Percentiles rank a stretch among this genome's conserved stretches.
Conservation (phyloP, 2,888 invertebrate species). For the Euzophera pinguis region DNA sequence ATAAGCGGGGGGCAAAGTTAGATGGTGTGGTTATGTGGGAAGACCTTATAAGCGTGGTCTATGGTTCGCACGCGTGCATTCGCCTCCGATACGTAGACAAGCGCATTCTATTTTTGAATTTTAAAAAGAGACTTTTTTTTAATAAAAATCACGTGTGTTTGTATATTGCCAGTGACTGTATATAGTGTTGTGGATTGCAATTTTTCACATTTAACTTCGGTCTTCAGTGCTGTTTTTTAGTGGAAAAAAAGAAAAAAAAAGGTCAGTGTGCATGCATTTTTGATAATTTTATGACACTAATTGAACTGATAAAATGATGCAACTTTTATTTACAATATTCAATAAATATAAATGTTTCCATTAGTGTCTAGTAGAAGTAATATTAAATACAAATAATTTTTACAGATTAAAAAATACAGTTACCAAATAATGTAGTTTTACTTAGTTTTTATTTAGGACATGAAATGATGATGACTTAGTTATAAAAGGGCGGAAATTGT, state of each 20-base stretch:
- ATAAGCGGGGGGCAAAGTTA: conserved; percentile 29
- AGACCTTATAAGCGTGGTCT: conserved; percentile 57
- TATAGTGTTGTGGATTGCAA: conserved; percentile 30
- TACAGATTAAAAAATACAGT: too few relatives aligned
- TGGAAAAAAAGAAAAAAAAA: conserved; percentile 7
- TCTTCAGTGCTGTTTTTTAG: conserved; percentile 31
- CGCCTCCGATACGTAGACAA: conserved; percentile 30
- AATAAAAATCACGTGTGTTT: conserved; percentile 15
- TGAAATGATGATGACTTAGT: too few relatives aligned
- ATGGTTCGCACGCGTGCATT: conserved; percentile 55
- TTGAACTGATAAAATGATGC: too few relatives aligned
- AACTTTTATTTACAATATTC: too few relatives aligned
- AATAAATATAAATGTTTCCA: too few relatives aligned
- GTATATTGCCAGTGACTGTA: conserved; percentile 26
- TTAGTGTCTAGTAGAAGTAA: too few relatives aligned
- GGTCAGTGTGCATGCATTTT: conserved; percentile 3
- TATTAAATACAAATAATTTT: too few relatives aligned
- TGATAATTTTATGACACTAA: too few relatives aligned
- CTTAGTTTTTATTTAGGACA: too few relatives aligned
- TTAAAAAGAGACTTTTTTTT: conserved; percentile 16
- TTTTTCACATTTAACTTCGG: conserved; percentile 28
- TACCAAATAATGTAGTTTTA: too few relatives aligned
- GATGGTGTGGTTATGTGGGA: conserved; percentile 38
- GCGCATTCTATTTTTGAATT: conserved; percentile 28
- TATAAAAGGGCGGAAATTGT: too few relatives aligned